phyloP scores from a whole-genome alignment of 2,797 vertebrate species.

The Gymnothorax reevesii region DNA sequence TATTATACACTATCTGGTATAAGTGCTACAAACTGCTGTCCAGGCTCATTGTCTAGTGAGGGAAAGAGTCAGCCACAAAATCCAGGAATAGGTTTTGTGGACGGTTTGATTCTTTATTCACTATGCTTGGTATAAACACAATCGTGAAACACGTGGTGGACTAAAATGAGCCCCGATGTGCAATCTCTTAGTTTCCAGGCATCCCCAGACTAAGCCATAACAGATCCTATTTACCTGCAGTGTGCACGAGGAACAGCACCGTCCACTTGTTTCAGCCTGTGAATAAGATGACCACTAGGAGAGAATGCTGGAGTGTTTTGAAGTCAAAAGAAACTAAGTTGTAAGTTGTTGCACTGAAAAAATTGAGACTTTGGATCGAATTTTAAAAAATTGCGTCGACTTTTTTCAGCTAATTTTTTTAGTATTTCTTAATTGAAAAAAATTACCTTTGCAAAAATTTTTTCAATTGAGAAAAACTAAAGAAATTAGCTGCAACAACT shows the following conservation, averaged over 20 bases:
- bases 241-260: neutral
- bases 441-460: too few species aligned
- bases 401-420: too few species aligned
- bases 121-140: neutral
- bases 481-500: too few species aligned
- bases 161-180: neutral
- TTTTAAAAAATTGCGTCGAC: too few species aligned
- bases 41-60: neutral
- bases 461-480: too few species aligned
- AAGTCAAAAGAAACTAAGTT: too few species aligned
- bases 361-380: too few species aligned
- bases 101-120: neutral
- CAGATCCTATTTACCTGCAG: neutral
- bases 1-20: too few species aligned
- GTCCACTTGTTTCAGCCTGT: neutral
- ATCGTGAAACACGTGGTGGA: neutral
- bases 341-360: too few species aligned
- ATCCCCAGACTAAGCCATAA: neutral
- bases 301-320: neutral
- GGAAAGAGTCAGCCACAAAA: neutral
- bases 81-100: neutral
- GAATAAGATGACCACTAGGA: neutral
- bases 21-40: neutral
- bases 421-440: too few species aligned
- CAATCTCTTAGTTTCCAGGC: neutral